Evolutionary conservation across 2,888 invertebrate species (phyloP).

Genomic region (Meta bourneti): DNA sequence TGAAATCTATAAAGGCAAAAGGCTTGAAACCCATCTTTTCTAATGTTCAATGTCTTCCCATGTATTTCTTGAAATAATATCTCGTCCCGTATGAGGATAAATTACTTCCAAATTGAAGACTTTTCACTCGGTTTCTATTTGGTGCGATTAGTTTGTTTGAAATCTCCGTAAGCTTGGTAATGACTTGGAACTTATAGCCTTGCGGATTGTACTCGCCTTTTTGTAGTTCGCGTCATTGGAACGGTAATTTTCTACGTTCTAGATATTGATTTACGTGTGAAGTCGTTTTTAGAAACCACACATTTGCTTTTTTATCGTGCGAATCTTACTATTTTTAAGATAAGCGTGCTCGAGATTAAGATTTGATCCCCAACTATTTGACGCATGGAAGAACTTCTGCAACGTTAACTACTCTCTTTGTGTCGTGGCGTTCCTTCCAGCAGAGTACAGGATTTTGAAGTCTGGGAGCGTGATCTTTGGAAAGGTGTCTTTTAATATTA

Average conservation of each 20-base stretch:
- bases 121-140: no score
- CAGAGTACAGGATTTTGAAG: background rate
- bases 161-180: no score
- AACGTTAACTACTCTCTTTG: background rate
- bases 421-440: background rate
- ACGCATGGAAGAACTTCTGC: background rate
- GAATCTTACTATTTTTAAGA: slow-evolving; percentile 6
- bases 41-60: no score
- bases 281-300: background rate
- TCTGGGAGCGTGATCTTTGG: background rate
- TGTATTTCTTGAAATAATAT: no score
- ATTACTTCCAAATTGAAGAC: no score
- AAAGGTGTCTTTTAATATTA: background rate
- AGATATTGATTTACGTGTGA: slow-evolving; percentile 39
- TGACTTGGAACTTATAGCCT: no score
- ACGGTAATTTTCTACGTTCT: slow-evolving; percentile 10
- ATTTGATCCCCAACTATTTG: slow-evolving; percentile 5
- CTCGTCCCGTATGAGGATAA: no score
- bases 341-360: background rate
- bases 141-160: no score
- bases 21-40: no score
- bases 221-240: background rate
- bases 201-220: background rate
- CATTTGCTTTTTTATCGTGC: slow-evolving; percentile 19
- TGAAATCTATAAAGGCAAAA: no score